Percentiles rank a stretch among this genome's conserved stretches.
Evolutionary conservation across 2,888 invertebrate genomes (phyloP).

Genomic region (Drosophila quinaria): DNA sequence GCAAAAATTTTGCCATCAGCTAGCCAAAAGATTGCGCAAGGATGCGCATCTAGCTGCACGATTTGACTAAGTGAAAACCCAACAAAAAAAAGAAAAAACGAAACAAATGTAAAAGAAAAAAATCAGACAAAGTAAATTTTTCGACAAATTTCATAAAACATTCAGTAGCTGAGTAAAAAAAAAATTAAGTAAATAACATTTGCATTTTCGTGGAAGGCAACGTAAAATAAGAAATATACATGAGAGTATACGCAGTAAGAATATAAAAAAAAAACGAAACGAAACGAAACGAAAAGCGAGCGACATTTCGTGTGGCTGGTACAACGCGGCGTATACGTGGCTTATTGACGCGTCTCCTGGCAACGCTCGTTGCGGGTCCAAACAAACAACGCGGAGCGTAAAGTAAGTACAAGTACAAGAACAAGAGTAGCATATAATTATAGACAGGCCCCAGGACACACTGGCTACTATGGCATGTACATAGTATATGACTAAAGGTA

Average conservation of each 20-base stretch:
- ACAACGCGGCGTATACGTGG: slow-evolving; percentile 61
- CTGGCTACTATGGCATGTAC: slow-evolving; percentile 31
- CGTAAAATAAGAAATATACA: slow-evolving; percentile 8
- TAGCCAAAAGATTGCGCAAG: slow-evolving; percentile 74
- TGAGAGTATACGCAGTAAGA: slow-evolving; percentile 25
- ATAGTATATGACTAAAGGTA: slow-evolving; percentile 27
- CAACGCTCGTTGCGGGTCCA: slow-evolving; percentile 61
- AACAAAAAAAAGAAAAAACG: slow-evolving; percentile 11
- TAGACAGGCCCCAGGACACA: slow-evolving; percentile 53
- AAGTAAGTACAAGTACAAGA: slow-evolving; percentile 31
- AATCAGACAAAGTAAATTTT: slow-evolving; percentile 17
- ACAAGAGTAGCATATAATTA: slow-evolving; percentile 66
- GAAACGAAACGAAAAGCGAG: slow-evolving; percentile 16
- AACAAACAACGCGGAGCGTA: slow-evolving; percentile 64
- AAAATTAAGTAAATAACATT: slow-evolving; percentile 69
- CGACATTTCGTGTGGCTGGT: slow-evolving; percentile 47
- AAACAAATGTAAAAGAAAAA: slow-evolving; percentile 8
- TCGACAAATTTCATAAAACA: slow-evolving; percentile 50
- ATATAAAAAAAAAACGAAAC: slow-evolving; percentile 19
- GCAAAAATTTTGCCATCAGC: slow-evolving; percentile 71
- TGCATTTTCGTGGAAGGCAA: slow-evolving; percentile 54
- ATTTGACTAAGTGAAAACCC: slow-evolving; percentile 63
- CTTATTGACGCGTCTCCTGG: slow-evolving; percentile 75
- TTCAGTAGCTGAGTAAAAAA: slow-evolving; percentile 36
- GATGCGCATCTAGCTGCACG: slow-evolving; percentile 59